phyloP scores from a whole-genome alignment of 2,797 vertebrate species.

The Petrocephalus sullivani region DNA sequence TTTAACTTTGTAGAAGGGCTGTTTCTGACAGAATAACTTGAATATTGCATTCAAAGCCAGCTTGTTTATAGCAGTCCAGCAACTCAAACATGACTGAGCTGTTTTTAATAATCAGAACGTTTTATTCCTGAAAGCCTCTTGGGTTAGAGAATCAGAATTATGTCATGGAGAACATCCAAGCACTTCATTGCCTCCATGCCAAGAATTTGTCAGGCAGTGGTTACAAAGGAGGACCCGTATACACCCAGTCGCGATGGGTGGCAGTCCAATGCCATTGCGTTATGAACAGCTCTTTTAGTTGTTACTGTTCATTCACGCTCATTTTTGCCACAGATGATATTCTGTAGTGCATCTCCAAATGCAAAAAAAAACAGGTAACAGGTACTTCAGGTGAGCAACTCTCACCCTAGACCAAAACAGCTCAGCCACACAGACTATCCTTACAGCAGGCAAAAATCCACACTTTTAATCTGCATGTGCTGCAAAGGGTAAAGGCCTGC shows the following conservation, averaged over 20 bases:
- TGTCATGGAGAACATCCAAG: slow-evolving; percentile 48
- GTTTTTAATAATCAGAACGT: slow-evolving; percentile 37
- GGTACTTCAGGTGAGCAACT: not conserved
- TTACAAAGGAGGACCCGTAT: slow-evolving; percentile 54
- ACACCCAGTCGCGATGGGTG: slow-evolving; percentile 62
- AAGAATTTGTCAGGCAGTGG: slow-evolving; percentile 60
- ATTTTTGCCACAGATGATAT: not conserved
- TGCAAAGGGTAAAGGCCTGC: not conserved
- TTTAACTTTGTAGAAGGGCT: not conserved
- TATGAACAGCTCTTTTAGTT: not conserved
- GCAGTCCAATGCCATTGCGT: slow-evolving; percentile 36
- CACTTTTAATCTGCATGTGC: not conserved
- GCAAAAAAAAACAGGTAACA: not conserved
- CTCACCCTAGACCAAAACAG: slow-evolving; percentile 46
- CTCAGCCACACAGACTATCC: slow-evolving; percentile 51
- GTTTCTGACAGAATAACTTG: slow-evolving; percentile 7
- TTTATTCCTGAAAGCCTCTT: not conserved
- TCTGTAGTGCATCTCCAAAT: not conserved
- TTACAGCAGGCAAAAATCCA: not conserved
- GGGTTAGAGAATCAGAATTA: slow-evolving; percentile 48
- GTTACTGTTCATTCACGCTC: not conserved
- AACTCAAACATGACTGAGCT: slow-evolving; percentile 55
- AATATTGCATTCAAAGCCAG: slow-evolving; percentile 3
- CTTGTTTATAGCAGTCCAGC: slow-evolving; percentile 25
- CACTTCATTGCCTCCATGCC: slow-evolving; percentile 46